These are phyloP conservation scores for Bibio marci DNA, from an alignment of 2,888 invertebrate genomes.

Conservation along the genomic window DNA sequence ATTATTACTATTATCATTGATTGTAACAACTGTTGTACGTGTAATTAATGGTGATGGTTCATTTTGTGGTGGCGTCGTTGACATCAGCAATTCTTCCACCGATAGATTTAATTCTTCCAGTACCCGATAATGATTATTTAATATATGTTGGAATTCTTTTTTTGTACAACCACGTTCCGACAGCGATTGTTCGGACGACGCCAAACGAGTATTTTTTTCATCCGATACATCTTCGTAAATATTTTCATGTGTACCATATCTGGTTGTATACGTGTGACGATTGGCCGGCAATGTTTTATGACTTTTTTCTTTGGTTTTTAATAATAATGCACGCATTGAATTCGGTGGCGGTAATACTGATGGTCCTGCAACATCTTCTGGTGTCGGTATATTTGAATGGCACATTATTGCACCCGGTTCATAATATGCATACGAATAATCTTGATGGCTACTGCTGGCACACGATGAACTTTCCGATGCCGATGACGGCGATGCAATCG, in stretches of 20 bases:
- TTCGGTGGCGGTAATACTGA: slow-evolving; percentile 26
- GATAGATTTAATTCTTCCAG: slow-evolving; percentile 75
- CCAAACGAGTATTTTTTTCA: slow-evolving; percentile 20
- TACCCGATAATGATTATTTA: slow-evolving; percentile 66
- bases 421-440: slow-evolving; percentile 73
- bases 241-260: slow-evolving; percentile 72
- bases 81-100: slow-evolving; percentile 80
- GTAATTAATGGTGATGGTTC: slow-evolving; percentile 2
- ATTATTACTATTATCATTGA: too few species aligned
- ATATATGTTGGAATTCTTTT: slow-evolving; percentile 69
- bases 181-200: slow-evolving; percentile 6
- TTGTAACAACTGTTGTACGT: not conserved
- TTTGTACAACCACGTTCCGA: slow-evolving; percentile 30
- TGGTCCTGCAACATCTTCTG: slow-evolving; percentile 24
- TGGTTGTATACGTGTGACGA: slow-evolving; percentile 44
- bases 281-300: slow-evolving; percentile 12
- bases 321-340: slow-evolving; percentile 25
- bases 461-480: slow-evolving; percentile 18
- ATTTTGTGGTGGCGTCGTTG: slow-evolving; percentile 30
- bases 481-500: slow-evolving; percentile 15
- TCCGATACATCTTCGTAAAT: slow-evolving; percentile 68
- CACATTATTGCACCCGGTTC: slow-evolving; percentile 46
- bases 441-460: slow-evolving; percentile 25
- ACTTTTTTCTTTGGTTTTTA: slow-evolving; percentile 20
- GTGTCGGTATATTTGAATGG: slow-evolving; percentile 48